Base-by-base conservation (phyloP, 2,888 invertebrate genomes). In the Synergus japonicus region DNA sequence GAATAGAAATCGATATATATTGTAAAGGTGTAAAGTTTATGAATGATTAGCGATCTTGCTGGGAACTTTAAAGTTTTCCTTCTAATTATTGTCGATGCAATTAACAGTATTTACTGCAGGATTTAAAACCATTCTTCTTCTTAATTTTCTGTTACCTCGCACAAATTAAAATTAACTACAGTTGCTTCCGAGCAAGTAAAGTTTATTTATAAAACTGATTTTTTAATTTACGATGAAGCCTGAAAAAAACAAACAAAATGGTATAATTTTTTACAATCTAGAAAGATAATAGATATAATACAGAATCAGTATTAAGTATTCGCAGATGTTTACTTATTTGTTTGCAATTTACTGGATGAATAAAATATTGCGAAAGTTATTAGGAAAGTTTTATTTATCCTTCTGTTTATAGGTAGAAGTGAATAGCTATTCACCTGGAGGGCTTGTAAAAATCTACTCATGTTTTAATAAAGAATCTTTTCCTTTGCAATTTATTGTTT, bases 1-100 rank as follows among this genome's bases (percentile, higher is more conserved):
- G 37, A 44, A 44, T 78, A 46, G 13, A 60, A 69, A 64, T 64
- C 29, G 44, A 80, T 73, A 77, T 78, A 41, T 80, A 80, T 67
- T 78, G 66, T 49, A 76, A 46, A 76, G 54, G 54, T 64, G 18
- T 64, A 67, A 66, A 66, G 46, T 73, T 76, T 29, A 60, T 78
- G 54, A 67, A 77, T 46, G 41, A 79, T 46, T 69, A 13, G 49
- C 46, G 54, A 65, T 64, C 63, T 73, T 66, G 41, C 29, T 73
- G 41, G 37, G 37, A 73, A 73, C n/a, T 54, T 69, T 8, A 15
- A 37, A 15, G 22, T 69, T 69, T 29, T 69, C 22, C 22, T 22
- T 18, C 3, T 69, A 46, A 69, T 69, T 29, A 69, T 69, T 29
- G 29, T 37, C 15, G 15, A 69, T 9, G 49, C 9, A 54, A 73